Percentiles rank a stretch among this genome's conserved stretches.
phyloP scores from a whole-genome alignment of 2,113 vertebrate species.

The Panurus biarmicus region DNA sequence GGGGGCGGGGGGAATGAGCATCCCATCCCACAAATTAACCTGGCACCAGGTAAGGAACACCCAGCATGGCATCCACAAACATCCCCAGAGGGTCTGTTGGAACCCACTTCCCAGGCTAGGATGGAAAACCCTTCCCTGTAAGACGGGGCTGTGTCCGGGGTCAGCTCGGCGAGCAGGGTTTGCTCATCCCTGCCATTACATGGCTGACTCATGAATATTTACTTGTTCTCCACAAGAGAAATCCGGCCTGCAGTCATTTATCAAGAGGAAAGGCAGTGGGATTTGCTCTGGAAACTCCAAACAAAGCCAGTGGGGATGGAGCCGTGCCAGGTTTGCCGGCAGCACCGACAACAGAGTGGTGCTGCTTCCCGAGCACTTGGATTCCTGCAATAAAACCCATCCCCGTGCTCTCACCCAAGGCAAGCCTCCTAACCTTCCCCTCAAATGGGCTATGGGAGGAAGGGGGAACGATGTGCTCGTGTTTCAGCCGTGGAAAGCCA shows the following conservation, averaged over 20 bases:
- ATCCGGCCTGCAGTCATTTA: not conserved
- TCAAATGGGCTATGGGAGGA: not conserved
- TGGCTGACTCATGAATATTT: conserved; percentile 16
- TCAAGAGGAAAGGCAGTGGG: not conserved
- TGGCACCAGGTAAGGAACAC: not conserved
- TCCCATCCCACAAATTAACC: not conserved
- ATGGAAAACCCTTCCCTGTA: not conserved
- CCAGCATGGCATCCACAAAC: not conserved
- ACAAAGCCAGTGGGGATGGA: not conserved
- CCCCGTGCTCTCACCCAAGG: not conserved
- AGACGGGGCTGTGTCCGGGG: fast-evolving
- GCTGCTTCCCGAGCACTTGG: fast-evolving
- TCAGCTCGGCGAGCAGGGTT: fast-evolving
- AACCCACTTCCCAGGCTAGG: not conserved
- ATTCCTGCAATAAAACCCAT: not conserved
- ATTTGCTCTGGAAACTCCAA: not conserved
- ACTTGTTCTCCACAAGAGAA: not conserved
- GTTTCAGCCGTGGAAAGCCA: fast-evolving
- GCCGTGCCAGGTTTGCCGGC: fast-evolving
- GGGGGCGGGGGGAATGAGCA: fast-evolving
- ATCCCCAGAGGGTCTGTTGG: not conserved
- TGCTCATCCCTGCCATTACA: not conserved
- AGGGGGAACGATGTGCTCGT: fast-evolving
- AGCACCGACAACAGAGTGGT: fast-evolving
- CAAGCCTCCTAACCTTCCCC: not conserved